Conservation (phyloP, 2,888 invertebrate species). For the Poecilobothrus nobilitatus region DNA sequence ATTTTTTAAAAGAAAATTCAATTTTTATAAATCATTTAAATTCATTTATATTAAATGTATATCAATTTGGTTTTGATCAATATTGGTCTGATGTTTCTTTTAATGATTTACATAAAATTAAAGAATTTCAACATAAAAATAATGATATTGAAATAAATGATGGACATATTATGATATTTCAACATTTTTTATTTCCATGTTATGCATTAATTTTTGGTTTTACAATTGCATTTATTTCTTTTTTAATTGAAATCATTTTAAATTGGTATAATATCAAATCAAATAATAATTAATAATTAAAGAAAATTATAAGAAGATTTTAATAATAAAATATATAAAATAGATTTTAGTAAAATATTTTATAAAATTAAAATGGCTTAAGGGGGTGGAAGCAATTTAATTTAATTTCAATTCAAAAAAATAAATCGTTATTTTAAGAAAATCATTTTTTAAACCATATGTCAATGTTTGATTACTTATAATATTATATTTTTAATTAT, state of each 20-base stretch:
- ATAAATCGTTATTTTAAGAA: too few species aligned
- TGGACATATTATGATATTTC: background rate
- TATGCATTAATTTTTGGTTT: background rate
- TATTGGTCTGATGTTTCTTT: background rate
- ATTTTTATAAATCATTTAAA: background rate
- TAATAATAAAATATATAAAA: too few species aligned
- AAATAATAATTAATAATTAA: too few species aligned
- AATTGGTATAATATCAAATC: too few species aligned
- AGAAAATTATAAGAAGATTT: too few species aligned
- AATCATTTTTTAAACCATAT: too few species aligned
- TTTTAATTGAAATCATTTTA: background rate
- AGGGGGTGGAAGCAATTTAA: too few species aligned
- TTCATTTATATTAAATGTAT: background rate
- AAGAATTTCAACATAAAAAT: background rate
- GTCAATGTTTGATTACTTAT: too few species aligned
- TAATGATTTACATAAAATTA: background rate
- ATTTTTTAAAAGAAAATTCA: background rate
- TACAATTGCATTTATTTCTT: background rate
- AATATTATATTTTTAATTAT: too few species aligned
- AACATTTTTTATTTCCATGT: slow-evolving; percentile 1
- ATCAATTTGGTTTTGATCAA: background rate
- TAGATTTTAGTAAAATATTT: too few species aligned
- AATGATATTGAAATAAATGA: background rate
- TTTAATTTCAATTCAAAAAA: too few species aligned
- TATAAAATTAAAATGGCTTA: too few species aligned